Evolutionary conservation across 2,113 vertebrate genomes (phyloP).

Genomic region (Oplegnathus fasciatus): DNA sequence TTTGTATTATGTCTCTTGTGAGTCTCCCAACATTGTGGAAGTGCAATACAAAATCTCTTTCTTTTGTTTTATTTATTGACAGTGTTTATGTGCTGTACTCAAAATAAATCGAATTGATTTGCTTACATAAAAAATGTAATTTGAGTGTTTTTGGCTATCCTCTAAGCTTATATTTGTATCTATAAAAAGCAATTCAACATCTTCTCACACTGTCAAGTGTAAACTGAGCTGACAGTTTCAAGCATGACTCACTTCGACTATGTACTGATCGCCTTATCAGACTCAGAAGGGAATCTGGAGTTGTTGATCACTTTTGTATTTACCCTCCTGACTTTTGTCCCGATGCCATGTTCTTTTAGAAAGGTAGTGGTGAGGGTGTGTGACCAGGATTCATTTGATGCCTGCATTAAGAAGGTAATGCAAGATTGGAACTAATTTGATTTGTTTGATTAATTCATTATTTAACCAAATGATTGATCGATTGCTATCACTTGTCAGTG

Average conservation of each 20-base stretch:
- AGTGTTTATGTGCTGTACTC: neutral
- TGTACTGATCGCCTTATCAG: neutral
- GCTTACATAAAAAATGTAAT: neutral
- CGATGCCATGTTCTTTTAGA: neutral
- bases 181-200: neutral
- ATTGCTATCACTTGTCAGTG: neutral
- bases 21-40: neutral
- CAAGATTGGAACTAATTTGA: neutral
- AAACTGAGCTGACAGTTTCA: neutral
- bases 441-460: neutral
- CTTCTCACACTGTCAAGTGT: neutral
- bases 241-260: neutral
- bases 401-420: neutral
- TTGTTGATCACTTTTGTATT: neutral
- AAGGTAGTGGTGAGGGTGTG: neutral
- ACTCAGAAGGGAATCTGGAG: neutral
- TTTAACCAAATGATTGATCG: neutral
- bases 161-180: neutral
- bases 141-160: neutral
- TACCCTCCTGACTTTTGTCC: neutral
- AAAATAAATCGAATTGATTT: neutral
- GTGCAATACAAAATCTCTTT: neutral
- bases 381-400: neutral
- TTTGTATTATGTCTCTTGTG: neutral
- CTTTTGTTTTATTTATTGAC: too few species aligned